A percentile compares a stretch with the other conserved stretches of the same genome.
phyloP scores from a whole-genome alignment of 2,797 vertebrate genomes.

The Diplodus puntazzo region DNA sequence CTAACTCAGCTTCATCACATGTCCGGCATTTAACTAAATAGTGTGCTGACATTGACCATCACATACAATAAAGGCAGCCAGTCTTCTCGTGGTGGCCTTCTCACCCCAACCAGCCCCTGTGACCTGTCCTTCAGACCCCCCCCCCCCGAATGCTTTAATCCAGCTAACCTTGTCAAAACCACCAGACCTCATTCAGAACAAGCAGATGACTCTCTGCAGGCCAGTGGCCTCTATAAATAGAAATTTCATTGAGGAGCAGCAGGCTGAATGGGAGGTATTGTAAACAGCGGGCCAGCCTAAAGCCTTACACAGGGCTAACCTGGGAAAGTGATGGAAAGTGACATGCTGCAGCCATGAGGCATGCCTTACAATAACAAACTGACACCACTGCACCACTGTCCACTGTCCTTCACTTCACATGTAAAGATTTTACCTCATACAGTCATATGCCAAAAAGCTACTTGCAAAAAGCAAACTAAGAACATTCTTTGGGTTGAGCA shows the following conservation, averaged over 20 bases:
- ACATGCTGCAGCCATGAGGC: constrained; percentile 72
- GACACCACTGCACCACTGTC: constrained; percentile 48
- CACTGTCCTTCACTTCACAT: constrained; percentile 57
- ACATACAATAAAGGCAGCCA: constrained; percentile 67
- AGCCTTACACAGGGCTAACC: constrained; percentile 79
- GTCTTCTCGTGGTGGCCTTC: constrained; percentile 72
- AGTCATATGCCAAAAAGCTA: constrained; percentile 7
- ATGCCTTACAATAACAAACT: constrained; percentile 71
- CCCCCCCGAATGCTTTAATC: constrained; percentile 74
- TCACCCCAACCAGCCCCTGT: constrained; percentile 70
- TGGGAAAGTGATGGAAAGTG: constrained; percentile 82
- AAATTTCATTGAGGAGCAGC: constrained; percentile 85
- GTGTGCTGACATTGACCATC: constrained; percentile 68
- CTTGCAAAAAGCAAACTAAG: constrained; percentile 20
- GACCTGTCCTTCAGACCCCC: constrained; percentile 76
- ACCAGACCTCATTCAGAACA: constrained; percentile 86
- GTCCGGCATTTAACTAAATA: constrained; percentile 72
- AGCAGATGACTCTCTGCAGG: constrained; percentile 83
- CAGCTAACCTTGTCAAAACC: constrained; percentile 86
- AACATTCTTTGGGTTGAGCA: constrained; percentile 47
- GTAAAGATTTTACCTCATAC: constrained; percentile 43
- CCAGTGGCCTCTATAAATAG: constrained; percentile 85
- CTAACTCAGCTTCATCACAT: constrained; percentile 73
- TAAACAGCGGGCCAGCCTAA: constrained; percentile 80
- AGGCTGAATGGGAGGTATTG: constrained; percentile 84